A percentile compares a stretch with the other conserved stretches of the same genome.
Conservation (phyloP, 2,113 vertebrate species). For the Ammospiza nelsoni region DNA sequence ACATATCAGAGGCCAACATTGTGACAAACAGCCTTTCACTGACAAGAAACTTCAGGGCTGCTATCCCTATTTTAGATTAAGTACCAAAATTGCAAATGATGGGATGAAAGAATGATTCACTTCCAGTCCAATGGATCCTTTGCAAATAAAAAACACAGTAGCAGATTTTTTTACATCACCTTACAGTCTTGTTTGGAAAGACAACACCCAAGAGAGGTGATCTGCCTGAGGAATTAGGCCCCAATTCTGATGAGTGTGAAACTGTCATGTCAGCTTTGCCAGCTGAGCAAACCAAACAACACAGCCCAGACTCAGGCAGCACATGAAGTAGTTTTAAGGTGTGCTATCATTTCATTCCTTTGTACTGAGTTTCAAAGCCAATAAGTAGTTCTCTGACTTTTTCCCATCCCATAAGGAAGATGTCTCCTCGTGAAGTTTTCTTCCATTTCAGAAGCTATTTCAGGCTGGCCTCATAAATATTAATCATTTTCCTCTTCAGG, state of each 20-base stretch:
- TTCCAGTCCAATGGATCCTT: not conserved
- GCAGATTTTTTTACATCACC: not conserved
- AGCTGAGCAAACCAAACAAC: not conserved
- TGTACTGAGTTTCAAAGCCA: not conserved
- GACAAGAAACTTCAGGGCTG: not conserved
- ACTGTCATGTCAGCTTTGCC: slow-evolving; percentile 42
- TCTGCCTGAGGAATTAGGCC: slow-evolving; percentile 26
- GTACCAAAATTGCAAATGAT: not conserved
- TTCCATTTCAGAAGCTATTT: not conserved
- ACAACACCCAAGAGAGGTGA: not conserved
- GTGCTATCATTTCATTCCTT: not conserved
- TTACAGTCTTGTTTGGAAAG: slow-evolving; percentile 1
- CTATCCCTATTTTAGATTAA: not conserved
- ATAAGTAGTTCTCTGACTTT: not conserved
- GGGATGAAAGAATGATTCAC: not conserved
- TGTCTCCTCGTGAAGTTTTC: not conserved
- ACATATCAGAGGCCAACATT: not conserved
- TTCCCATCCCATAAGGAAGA: not conserved
- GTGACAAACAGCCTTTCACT: not conserved
- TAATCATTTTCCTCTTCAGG: not conserved
- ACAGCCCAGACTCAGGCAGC: not conserved
- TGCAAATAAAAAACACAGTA: not conserved
- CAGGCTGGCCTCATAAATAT: not conserved
- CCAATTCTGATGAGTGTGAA: slow-evolving; percentile 29
- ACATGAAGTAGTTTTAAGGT: not conserved